Conservation (phyloP, 2,113 vertebrate genomes). For the Euleptes europaea region DNA sequence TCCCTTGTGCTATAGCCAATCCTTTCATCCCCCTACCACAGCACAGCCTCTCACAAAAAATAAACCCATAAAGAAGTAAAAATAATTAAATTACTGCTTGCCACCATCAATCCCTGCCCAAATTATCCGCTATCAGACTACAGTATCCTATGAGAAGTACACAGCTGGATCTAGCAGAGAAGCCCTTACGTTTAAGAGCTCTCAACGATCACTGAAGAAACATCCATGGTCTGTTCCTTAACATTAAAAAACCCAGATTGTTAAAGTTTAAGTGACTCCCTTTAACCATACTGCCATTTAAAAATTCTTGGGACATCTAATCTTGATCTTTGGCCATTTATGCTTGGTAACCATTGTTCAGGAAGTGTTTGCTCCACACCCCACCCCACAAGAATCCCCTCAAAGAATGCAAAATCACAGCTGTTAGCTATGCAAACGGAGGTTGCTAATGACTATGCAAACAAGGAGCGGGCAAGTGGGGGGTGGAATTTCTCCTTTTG, state of each 20-base stretch:
- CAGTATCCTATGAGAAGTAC: background rate
- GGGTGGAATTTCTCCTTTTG: too few species aligned
- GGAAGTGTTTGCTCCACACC: too few species aligned
- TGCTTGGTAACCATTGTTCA: too few species aligned
- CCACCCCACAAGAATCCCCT: too few species aligned
- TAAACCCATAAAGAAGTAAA: background rate
- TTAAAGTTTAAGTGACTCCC: too few species aligned
- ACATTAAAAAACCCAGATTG: too few species aligned
- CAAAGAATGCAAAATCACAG: too few species aligned
- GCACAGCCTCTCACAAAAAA: background rate
- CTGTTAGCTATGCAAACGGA: too few species aligned
- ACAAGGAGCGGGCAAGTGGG: too few species aligned
- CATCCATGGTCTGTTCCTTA: too few species aligned
- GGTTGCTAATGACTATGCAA: too few species aligned
- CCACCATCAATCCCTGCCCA: background rate
- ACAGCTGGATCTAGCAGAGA: background rate
- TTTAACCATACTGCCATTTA: background rate
- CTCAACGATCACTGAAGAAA: background rate
- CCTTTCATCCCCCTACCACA: background rate
- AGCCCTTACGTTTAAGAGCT: background rate
- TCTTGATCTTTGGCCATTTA: too few species aligned
- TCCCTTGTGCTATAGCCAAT: background rate
- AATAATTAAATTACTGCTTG: background rate
- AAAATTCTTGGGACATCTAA: background rate
- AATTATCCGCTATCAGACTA: background rate